Conservation (phyloP, 2,113 vertebrate species). For the Eurypyga helias region DNA sequence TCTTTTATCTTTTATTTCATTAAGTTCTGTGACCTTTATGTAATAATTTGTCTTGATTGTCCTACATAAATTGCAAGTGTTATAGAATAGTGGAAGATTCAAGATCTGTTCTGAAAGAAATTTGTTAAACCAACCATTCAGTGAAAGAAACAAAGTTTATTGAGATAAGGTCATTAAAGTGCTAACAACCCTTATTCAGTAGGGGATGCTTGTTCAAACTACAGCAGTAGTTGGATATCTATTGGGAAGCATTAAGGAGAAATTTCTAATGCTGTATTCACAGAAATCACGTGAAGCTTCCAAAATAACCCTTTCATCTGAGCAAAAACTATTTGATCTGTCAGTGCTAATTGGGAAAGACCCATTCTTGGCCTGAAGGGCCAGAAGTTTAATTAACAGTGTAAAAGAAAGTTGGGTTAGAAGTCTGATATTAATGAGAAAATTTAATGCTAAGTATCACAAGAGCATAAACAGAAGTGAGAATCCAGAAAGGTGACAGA, state of each 20-base stretch:
- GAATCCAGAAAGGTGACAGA: background rate
- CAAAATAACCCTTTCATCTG: background rate
- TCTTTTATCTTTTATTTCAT: background rate
- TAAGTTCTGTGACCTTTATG: background rate
- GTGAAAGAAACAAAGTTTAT: background rate
- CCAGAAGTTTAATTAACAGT: slow-evolving; percentile 30
- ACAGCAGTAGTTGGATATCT: background rate
- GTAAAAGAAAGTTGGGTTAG: background rate
- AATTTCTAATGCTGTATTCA: background rate
- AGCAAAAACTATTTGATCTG: background rate
- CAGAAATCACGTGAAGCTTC: background rate
- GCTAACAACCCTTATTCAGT: background rate
- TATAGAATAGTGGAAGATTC: background rate
- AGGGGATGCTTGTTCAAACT: background rate
- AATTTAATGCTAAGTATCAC: background rate
- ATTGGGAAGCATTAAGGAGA: background rate
- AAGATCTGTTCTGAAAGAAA: background rate
- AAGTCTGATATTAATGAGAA: background rate
- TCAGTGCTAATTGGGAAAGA: background rate
- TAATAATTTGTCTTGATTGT: background rate
- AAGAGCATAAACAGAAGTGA: background rate
- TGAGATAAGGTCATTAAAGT: slow-evolving; percentile 3
- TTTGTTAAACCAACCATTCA: background rate
- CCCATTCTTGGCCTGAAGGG: background rate
- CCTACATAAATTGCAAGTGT: background rate